A percentile compares a stretch with the other conserved stretches of the same genome.
phyloP scores from a whole-genome alignment of 2,888 invertebrate species.

The Dascillus cervinus region DNA sequence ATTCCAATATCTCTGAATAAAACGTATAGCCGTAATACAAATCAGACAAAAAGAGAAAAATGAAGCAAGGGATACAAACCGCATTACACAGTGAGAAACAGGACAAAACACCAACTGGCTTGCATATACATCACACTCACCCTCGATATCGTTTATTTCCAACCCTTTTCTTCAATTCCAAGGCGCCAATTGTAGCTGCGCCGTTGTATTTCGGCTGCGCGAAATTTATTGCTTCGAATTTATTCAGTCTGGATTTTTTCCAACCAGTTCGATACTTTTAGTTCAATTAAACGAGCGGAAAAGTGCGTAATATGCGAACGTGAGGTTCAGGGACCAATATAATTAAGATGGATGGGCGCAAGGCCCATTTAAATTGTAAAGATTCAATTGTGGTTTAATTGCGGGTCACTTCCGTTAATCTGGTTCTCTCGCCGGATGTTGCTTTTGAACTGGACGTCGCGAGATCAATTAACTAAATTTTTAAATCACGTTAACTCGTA shows the following conservation, averaged over 20 bases:
- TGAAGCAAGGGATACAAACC: no score
- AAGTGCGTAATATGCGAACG: no score
- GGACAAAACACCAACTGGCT: no score
- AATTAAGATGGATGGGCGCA: conserved; percentile 13
- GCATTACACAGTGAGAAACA: no score
- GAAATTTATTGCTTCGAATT: no score
- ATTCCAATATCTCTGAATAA: no score
- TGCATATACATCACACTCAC: conserved; percentile 3
- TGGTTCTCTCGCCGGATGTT: conserved; percentile 12
- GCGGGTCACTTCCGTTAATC: conserved; percentile 14
- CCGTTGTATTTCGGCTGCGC: no score
- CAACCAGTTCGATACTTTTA: no score
- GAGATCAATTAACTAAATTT: conserved; percentile 7
- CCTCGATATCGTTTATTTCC: conserved; percentile 5
- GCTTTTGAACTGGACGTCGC: conserved; percentile 10
- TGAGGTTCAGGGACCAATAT: conserved; percentile 7
- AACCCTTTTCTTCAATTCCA: conserved; percentile 5
- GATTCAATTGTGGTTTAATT: conserved; percentile 15
- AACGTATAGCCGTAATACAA: no score
- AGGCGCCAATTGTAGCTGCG: conserved; percentile 7
- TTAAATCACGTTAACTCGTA: background rate
- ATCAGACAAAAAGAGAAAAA: no score
- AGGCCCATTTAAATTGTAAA: conserved; percentile 11
- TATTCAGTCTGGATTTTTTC: no score
- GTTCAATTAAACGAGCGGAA: no score